Evolutionary conservation across 2,113 vertebrate species (phyloP), one percentile per base, ranked within the genome.

Genomic region (Oryzias celebensis): DNA sequence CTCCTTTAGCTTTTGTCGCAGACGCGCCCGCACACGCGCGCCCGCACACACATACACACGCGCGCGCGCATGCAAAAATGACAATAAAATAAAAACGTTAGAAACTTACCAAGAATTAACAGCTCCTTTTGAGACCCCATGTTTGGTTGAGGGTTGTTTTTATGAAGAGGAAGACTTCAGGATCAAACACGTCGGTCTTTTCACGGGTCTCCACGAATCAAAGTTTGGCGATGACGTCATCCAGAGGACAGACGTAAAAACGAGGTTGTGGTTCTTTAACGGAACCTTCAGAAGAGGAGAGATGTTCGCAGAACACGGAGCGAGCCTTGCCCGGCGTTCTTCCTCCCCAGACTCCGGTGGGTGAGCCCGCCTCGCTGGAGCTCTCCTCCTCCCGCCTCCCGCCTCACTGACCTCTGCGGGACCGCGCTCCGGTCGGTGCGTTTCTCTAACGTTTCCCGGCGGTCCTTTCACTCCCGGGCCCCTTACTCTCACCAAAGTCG

Each of bases 91-190:
- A 36, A 36, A 36, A 36, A 2, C 1, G 6, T 5, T 28, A 28
- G 6, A 44, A 54, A 86, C 87, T 86, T 59, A 87, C 87, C 74
- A 5, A 85, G 62, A 41, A 74, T 26, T 41, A 82, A 46, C 1
- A 85, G 49, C 17, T 43, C 58, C 49, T 76, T 87, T 14, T 43
- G 14, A 44, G 22, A 17, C 52, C 42, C 71, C 85, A 87, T 87
- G 55, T 61, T 58, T 36, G 52, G 55, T 12, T 36, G 36, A 10
- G 31, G 7, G 7, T 1, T 36, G 28, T 31, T 36, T 36, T 36
- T 2, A 10, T 12, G 12, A 12, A 28, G 1, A 5, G 5, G 26
- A 28, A 5, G 26, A 28, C 5, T 6, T 28, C 7, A 7, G 8
- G 7, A 36, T 36, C 1, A 36, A 36, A 36, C 28, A 7, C 2